A percentile compares a stretch with the other conserved stretches of the same genome.
These are phyloP conservation scores for Trichomycterus rosablanca DNA, from an alignment of 2,113 vertebrate genomes.

Conservation along the genomic window DNA sequence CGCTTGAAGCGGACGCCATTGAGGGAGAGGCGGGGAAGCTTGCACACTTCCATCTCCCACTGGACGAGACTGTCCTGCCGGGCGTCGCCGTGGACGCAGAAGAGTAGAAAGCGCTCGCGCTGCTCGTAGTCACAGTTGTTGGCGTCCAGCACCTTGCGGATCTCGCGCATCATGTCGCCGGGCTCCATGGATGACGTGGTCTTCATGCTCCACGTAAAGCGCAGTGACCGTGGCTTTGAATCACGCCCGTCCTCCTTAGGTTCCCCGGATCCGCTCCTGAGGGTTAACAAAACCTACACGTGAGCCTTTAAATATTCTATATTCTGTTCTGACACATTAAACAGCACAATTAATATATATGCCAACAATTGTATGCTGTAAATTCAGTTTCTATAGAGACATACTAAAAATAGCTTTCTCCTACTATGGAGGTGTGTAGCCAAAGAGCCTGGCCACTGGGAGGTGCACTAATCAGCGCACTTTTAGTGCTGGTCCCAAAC, in stretches of 20 bases:
- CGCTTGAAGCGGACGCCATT: conserved; percentile 87
- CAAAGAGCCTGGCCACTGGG: too few relatives aligned
- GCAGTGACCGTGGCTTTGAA: conserved; percentile 43
- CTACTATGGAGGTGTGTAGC: too few relatives aligned
- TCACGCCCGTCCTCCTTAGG: conserved; percentile 40
- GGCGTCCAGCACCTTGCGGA: conserved; percentile 83
- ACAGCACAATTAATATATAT: too few relatives aligned
- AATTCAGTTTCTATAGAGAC: too few relatives aligned
- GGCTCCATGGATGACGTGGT: conserved; percentile 49
- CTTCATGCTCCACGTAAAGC: conserved; percentile 52
- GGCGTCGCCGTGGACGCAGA: conserved; percentile 82
- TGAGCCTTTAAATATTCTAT: too few relatives aligned
- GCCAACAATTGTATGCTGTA: too few relatives aligned
- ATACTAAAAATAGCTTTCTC: too few relatives aligned
- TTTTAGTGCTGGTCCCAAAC: too few relatives aligned
- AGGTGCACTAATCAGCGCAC: too few relatives aligned
- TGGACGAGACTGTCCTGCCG: conserved; percentile 82
- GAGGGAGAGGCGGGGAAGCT: conserved; percentile 80
- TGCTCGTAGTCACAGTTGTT: conserved; percentile 89
- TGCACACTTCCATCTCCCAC: conserved; percentile 91
- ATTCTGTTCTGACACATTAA: too few relatives aligned
- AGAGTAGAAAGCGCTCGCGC: conserved; percentile 82
- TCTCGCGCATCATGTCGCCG: conserved; percentile 84
- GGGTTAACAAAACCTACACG: neutral
- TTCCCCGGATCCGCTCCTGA: conserved; percentile 42